Base-by-base conservation (phyloP, 2,888 invertebrate genomes). In the Oxytorus armatus region DNA sequence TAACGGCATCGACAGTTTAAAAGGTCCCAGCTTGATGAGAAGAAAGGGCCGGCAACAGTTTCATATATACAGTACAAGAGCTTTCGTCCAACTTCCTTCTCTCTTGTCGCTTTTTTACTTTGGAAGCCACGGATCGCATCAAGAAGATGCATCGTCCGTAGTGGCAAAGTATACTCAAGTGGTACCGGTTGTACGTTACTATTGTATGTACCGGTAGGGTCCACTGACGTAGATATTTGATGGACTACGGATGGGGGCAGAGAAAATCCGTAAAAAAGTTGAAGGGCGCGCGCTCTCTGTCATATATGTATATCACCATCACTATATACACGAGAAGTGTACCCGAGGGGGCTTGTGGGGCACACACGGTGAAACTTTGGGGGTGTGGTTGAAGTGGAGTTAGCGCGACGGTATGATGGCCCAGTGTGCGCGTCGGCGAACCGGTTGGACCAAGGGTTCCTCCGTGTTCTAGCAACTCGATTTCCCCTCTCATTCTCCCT, bases 401-500 rank as follows among this genome's bases (percentile, higher is more conserved):
- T 42, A 14, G 63, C 44, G 57, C 49, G 72, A 65, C 57, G 49
- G 49, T 63, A 65, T 51, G 61, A 47, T 29, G 49, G 10, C 47
- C 55, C n/a, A n/a, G 55, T 59, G 47, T 36, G 65, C 16, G 65
- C 29, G 16, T 18, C 29, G 23, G 47, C 42, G 63, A 55, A 49
- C 14, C 44, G 63, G 55, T 51, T 69, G 74, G 65, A 79, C 61
- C 73, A 65, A 73, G 68, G 73, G 77, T 77, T 39, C 39, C 73
- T 68, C 49, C 14, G 68, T 76, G 14, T 59, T 63, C 8, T 49
- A 53, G 18, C 36, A 47, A 73, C 59, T 73, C 42, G 18, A 36
- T 33, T 73, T 14, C 53, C 65, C 51, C 25, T 73, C n/a, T 73
- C n/a, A 73, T 55, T 65, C 44, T 47, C 47, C 55, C 33, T 49